Conservation (phyloP, 2,888 invertebrate genomes). For the Biston stratarius region DNA sequence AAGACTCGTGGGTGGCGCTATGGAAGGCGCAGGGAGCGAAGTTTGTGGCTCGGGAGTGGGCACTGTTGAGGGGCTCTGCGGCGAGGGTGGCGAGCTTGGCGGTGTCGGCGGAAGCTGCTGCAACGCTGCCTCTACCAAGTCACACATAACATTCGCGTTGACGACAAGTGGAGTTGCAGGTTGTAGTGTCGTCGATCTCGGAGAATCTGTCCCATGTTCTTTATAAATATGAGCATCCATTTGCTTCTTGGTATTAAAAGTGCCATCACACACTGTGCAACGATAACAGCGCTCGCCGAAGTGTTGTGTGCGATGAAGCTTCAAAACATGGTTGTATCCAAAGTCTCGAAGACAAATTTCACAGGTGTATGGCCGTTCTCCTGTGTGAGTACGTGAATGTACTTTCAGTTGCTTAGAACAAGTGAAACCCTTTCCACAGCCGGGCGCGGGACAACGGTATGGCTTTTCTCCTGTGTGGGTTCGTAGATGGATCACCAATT, state of each 20-base stretch:
- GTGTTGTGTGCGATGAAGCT: constrained; percentile 95
- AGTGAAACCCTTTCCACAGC: constrained; percentile 96
- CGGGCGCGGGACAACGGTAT: constrained; percentile 92
- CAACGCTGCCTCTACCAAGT: constrained; percentile 76
- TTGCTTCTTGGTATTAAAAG: constrained; percentile 95
- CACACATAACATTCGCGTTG: constrained; percentile 77
- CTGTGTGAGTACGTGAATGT: constrained; percentile 96
- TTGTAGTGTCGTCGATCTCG: constrained; percentile 65
- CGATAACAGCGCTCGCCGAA: constrained; percentile 97
- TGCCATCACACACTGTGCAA: constrained; percentile 96
- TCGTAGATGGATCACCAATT: constrained; percentile 95
- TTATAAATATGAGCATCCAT: constrained; percentile 94
- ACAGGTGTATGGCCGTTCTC: constrained; percentile 96
- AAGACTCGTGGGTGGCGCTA: constrained; percentile 66
- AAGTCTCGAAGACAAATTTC: constrained; percentile 96
- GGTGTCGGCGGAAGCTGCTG: constrained; percentile 86
- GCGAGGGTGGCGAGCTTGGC: constrained; percentile 84
- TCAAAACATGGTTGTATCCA: constrained; percentile 96
- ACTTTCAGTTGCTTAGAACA: constrained; percentile 97
- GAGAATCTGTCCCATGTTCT: constrained; percentile 84
- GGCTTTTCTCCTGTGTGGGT: constrained; percentile 96
- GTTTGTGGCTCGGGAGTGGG: constrained; percentile 53
- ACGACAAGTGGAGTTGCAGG: constrained; percentile 64
- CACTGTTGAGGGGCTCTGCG: constrained; percentile 73
- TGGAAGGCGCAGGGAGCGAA: constrained; percentile 62